These are phyloP conservation scores for Pachymerium ferrugineum DNA, from an alignment of 2,888 invertebrate genomes.

Conservation along the genomic window DNA sequence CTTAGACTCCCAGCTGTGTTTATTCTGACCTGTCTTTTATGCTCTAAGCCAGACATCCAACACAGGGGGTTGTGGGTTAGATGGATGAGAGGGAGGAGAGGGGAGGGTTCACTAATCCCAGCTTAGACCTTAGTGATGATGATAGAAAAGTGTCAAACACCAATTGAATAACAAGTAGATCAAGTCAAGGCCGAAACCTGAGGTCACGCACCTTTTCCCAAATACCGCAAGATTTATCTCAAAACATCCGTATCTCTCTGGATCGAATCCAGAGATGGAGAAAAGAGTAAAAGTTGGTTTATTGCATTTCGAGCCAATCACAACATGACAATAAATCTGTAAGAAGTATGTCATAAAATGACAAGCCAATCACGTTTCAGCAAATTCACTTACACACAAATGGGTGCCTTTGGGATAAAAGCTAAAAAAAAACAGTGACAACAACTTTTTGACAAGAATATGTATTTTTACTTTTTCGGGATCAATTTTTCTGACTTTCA, in stretches of 20 bases:
- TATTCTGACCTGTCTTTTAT: background rate
- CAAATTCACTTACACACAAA: constrained; percentile 7
- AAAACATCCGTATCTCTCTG: background rate
- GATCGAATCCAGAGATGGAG: background rate
- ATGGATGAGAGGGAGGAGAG: background rate
- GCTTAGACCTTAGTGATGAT: background rate
- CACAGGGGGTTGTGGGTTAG: background rate
- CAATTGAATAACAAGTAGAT: background rate
- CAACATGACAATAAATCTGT: background rate
- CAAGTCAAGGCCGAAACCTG: background rate
- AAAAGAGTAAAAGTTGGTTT: background rate
- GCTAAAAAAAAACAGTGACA: background rate
- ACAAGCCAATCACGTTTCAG: background rate
- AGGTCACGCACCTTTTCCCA: background rate
- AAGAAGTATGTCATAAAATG: background rate
- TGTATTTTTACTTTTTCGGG: background rate
- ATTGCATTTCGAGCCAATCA: background rate
- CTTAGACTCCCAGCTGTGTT: background rate
- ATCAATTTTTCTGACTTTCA: background rate
- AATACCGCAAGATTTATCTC: background rate
- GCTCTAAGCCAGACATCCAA: background rate
- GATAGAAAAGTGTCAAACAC: background rate
- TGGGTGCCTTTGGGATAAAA: constrained; percentile 15
- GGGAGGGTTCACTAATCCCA: background rate
- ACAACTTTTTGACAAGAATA: background rate